Evolutionary conservation across 2,113 vertebrate species (phyloP), one percentile per base, ranked within the genome.

Genomic region (Chamaea fasciata): DNA sequence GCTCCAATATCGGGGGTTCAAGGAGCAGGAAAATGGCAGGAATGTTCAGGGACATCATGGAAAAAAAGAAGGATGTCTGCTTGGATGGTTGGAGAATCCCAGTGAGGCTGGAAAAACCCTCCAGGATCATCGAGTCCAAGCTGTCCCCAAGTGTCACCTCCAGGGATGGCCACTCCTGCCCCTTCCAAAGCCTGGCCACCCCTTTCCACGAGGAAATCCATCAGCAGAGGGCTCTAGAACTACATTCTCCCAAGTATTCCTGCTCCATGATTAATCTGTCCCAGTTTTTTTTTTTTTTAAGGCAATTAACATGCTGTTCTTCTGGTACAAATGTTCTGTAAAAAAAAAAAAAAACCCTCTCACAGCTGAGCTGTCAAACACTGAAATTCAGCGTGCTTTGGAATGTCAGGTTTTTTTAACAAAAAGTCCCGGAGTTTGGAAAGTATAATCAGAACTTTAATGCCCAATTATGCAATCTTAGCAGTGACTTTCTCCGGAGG

Each of bases 281-380:
- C 95, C 96, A 96, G 90, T 90, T 95, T 96, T 96, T 96, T 94
- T 97, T 95, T 96, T 96, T 96, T 94, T 97, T 93, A 82, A 97
- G 93, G 85, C 96, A 96, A 95, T 95, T 90, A 83, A 90, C 70
- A 68, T 78, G 92, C 53, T 95, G 87, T 94, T 92, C 97, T 86
- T 89, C 95, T 86, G 83, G 96, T 94, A 96, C 60, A 94, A 97
- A 95, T 94, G 94, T 96, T 97, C 90, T 83, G 90, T 76, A 91
- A 89, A 92, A 90, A 90, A 86, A 62, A 91, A 89, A 92, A 84
- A 90, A 84, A 59, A 30, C 2, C 49, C 52, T n/a, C 83, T 92
- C 87, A 84, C 91, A 94, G 95, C 78, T 96, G 86, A 97, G 96
- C 96, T 95, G 93, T 95, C 90, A 96, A 94, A 89, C 85, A 53